Conservation (phyloP, 2,797 vertebrate species). For the Danio albolineatus region DNA sequence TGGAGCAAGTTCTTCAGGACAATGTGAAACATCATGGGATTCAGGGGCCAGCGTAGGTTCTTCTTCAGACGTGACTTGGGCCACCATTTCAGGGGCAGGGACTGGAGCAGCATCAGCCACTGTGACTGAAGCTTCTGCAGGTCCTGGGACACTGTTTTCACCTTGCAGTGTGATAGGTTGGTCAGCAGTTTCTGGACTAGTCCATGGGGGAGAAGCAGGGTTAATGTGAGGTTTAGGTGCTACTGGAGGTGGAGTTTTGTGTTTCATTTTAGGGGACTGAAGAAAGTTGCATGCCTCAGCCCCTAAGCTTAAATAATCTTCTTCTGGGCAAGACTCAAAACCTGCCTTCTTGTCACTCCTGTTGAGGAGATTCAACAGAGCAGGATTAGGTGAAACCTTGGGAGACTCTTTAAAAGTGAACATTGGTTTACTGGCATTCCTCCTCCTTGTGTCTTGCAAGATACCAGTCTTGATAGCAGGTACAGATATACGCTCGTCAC, state of each 20-base stretch:
- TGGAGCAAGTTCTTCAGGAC: slow-evolving; percentile 65
- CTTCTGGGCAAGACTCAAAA: slow-evolving; percentile 92
- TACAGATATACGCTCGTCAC: slow-evolving; percentile 94
- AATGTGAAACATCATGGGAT: slow-evolving; percentile 49
- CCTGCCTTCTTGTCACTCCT: slow-evolving; percentile 86
- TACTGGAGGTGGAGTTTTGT: slow-evolving; percentile 94
- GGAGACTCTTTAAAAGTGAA: slow-evolving; percentile 94
- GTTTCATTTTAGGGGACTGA: slow-evolving; percentile 84
- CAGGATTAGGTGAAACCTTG: slow-evolving; percentile 93
- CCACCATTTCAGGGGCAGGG: slow-evolving; percentile 68
- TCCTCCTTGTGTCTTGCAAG: slow-evolving; percentile 86
- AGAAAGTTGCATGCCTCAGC: slow-evolving; percentile 99
- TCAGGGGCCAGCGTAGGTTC: slow-evolving; percentile 65
- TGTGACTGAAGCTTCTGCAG: slow-evolving; percentile 71
- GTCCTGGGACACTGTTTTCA: slow-evolving; percentile 79
- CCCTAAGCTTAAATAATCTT: slow-evolving; percentile 98
- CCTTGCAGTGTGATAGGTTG: slow-evolving; percentile 82
- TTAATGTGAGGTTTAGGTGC: slow-evolving; percentile 92
- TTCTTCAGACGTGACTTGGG: slow-evolving; percentile 66
- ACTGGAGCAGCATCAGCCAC: slow-evolving; percentile 65
- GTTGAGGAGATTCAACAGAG: slow-evolving; percentile 89
- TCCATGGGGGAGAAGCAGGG: slow-evolving; percentile 87
- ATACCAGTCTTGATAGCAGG: slow-evolving; percentile 93
- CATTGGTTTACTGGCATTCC: slow-evolving; percentile 89
- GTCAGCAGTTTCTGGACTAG: slow-evolving; percentile 76